Evolutionary conservation across 2,113 vertebrate genomes (phyloP).

Genomic region (Anoplopoma fimbria): DNA sequence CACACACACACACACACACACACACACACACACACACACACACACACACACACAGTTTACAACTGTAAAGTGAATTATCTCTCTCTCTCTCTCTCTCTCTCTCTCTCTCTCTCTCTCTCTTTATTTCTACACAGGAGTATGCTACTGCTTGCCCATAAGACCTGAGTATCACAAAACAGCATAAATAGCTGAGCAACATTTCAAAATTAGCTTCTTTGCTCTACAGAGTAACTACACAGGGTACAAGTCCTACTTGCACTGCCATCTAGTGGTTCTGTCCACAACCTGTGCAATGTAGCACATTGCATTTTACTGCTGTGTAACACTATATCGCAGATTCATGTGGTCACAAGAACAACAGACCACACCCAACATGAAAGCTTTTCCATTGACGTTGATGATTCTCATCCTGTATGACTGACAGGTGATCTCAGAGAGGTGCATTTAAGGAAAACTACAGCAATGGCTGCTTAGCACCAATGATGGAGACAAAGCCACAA

Average conservation of each 20-base stretch:
- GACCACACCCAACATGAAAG: slow-evolving; percentile 1
- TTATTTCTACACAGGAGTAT: not conserved
- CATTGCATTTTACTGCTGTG: slow-evolving; percentile 35
- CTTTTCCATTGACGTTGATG: slow-evolving; percentile 22
- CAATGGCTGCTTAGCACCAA: slow-evolving; percentile 49
- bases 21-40: too few species aligned
- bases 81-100: too few species aligned
- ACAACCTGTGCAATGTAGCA: slow-evolving; percentile 38
- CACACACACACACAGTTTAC: too few species aligned
- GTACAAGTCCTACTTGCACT: slow-evolving; percentile 7
- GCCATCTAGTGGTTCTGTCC: slow-evolving; percentile 14
- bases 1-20: too few species aligned
- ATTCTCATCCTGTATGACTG: not conserved
- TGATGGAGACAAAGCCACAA: slow-evolving; percentile 31
- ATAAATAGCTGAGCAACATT: not conserved
- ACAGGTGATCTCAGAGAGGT: slow-evolving; percentile 14
- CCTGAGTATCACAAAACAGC: not conserved
- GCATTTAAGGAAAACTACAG: slow-evolving; percentile 35
- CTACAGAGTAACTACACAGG: not conserved
- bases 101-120: too few species aligned
- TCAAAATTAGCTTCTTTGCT: not conserved
- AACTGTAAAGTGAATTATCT: too few species aligned
- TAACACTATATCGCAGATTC: slow-evolving; percentile 5
- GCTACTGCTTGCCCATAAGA: not conserved
- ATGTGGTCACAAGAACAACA: slow-evolving; percentile 32